phyloP scores from a whole-genome alignment of 1,140 invertebrate genomes.

The Elysia chlorotica region DNA sequence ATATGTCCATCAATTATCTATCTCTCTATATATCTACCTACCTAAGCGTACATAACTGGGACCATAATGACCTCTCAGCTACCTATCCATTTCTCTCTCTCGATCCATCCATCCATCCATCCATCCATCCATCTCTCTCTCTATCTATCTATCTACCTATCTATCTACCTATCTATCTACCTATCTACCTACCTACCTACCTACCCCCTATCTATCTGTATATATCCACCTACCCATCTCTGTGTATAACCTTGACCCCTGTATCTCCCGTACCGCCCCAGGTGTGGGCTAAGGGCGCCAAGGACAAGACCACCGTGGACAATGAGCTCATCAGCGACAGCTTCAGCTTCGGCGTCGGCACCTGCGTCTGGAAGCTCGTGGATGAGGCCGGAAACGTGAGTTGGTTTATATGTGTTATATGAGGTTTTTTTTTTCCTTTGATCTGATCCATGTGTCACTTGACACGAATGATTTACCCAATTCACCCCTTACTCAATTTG shows the following conservation, averaged over 20 bases:
- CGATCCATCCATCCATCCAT: no score
- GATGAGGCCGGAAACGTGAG: conserved; percentile 16
- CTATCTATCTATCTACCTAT: neutral
- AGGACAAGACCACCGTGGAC: neutral
- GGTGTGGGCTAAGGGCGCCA: conserved; percentile 17
- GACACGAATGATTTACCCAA: no score
- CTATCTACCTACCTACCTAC: neutral
- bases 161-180: neutral
- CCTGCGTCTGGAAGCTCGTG: conserved; percentile 4
- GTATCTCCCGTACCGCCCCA: neutral
- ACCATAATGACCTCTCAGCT: no score
- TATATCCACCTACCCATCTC: neutral
- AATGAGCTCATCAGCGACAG: conserved; percentile 5
- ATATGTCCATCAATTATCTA: no score
- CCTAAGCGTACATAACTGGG: no score
- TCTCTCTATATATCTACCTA: no score
- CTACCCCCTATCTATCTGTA: neutral
- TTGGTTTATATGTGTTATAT: no score
- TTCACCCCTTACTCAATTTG: no score
- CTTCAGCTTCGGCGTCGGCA: conserved; percentile 15
- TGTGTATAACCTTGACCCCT: neutral
- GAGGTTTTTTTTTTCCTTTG: no score
- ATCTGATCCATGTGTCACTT: no score
- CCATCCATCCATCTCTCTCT: no score
- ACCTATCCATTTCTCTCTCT: no score